Evolutionary conservation across 2,113 vertebrate genomes (phyloP).

Genomic region (Mormoops blainvillei): DNA sequence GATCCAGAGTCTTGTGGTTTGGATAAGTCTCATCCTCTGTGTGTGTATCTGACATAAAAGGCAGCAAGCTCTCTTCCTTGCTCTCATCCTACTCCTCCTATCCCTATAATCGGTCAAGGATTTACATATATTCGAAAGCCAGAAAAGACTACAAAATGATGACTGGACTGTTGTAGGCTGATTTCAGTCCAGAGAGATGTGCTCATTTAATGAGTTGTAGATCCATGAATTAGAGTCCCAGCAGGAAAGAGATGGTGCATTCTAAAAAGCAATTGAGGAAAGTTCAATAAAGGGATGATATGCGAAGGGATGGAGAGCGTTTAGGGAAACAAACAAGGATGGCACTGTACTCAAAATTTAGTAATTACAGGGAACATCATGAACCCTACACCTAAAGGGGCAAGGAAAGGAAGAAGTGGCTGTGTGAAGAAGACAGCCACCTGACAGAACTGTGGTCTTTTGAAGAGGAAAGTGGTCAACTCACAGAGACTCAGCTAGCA

Average conservation of each 20-base stretch:
- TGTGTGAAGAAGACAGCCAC: not conserved
- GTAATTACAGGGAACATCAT: not conserved
- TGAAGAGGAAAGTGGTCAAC: not conserved
- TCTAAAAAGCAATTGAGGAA: not conserved
- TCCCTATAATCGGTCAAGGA: not conserved
- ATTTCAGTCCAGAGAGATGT: not conserved
- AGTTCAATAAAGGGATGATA: not conserved
- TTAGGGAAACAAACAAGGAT: not conserved
- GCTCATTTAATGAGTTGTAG: not conserved
- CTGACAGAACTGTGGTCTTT: not conserved
- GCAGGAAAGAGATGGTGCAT: not conserved
- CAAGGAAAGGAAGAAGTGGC: not conserved
- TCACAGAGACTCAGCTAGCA: not conserved
- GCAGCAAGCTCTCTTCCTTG: not conserved
- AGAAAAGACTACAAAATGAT: not conserved
- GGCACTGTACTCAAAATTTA: not conserved
- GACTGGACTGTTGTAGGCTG: not conserved
- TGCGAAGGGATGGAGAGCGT: not conserved
- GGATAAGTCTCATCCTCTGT: not conserved
- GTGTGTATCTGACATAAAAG: not conserved
- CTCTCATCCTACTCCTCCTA: not conserved
- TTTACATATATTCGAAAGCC: not conserved
- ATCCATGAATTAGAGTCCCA: not conserved
- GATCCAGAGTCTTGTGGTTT: not conserved
- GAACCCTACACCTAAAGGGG: not conserved